Evolutionary conservation across 2,888 invertebrate genomes (phyloP).

Genomic region (Gerris lacustris): DNA sequence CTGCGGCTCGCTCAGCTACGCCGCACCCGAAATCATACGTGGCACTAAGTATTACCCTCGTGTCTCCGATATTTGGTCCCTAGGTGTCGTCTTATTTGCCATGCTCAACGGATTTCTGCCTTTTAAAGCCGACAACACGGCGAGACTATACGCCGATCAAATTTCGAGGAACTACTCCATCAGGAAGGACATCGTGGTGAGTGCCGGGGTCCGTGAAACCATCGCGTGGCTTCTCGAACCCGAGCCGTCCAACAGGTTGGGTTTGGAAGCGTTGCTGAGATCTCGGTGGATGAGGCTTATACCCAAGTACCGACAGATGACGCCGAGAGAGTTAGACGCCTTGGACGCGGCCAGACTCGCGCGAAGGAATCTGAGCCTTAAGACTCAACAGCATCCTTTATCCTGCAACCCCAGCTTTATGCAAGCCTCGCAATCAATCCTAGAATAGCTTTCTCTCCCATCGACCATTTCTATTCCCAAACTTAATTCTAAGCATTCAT

Average conservation of each 20-base stretch:
- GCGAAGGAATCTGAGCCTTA: background rate
- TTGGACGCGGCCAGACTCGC: background rate
- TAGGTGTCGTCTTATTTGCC: background rate
- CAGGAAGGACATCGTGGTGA: background rate
- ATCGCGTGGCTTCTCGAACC: background rate
- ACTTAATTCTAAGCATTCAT: no score
- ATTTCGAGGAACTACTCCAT: background rate
- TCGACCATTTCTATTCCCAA: no score
- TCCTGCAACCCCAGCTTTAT: background rate
- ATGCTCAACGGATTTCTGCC: background rate
- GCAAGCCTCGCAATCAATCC: background rate
- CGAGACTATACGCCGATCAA: background rate
- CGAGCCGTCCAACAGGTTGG: background rate
- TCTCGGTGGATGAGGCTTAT: background rate
- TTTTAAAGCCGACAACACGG: background rate
- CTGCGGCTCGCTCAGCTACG: constrained; percentile 1
- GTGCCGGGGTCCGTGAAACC: background rate
- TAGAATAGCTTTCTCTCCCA: no score
- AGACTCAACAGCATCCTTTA: background rate
- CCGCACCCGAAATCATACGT: background rate
- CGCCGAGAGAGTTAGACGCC: background rate
- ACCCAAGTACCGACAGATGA: background rate
- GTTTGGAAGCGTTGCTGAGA: background rate
- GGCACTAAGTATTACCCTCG: background rate
- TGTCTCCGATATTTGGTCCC: background rate